Conservation (phyloP, 2,797 vertebrate genomes). For the Notamacropus eugenii region DNA sequence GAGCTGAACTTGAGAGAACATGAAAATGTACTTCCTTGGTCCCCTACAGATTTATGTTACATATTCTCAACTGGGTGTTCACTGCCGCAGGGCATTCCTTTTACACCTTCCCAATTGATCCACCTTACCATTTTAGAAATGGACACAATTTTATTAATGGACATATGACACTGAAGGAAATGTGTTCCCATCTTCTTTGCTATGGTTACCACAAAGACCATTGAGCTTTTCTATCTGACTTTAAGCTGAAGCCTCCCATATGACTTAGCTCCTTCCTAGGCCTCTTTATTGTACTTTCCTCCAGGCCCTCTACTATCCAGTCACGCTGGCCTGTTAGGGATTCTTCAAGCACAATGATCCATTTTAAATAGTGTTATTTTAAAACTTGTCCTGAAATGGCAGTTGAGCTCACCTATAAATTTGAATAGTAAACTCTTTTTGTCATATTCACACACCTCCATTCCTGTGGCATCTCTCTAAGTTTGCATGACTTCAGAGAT, state of each 20-base stretch:
- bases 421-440: not conserved
- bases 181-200: not conserved
- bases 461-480: not conserved
- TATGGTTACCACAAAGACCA: not conserved
- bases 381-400: not conserved
- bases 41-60: not conserved
- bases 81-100: not conserved
- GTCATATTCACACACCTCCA: not conserved
- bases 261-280: not conserved
- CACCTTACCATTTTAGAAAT: not conserved
- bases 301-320: too few relatives aligned
- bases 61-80: not conserved
- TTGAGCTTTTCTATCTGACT: not conserved
- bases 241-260: not conserved
- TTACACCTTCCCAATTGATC: not conserved
- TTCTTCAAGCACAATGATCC: not conserved
- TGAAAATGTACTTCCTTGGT: not conserved
- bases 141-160: not conserved
- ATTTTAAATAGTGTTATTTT: not conserved
- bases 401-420: not conserved
- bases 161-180: not conserved
- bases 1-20: not conserved
- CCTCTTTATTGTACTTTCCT: not conserved
- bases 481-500: not conserved
- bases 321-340: not conserved